Conservation (phyloP, 2,888 invertebrate genomes). For the Latheticus oryzae region DNA sequence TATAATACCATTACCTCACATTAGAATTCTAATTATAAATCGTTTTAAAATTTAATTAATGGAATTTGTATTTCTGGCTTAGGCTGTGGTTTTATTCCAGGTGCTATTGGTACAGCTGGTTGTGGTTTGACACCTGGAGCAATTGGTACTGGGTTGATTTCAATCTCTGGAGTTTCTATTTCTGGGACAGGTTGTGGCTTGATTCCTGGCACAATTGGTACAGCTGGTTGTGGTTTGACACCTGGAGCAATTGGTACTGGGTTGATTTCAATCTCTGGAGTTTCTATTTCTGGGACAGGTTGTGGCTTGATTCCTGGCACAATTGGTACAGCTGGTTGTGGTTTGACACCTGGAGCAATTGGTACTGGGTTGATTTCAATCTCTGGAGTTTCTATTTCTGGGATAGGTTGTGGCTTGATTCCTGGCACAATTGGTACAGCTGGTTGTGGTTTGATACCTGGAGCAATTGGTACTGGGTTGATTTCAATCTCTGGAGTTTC, state of each 20-base stretch:
- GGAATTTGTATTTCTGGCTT: background rate
- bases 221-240: slow-evolving; percentile 2
- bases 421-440: slow-evolving; percentile 7
- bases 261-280: slow-evolving; percentile 1
- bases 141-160: background rate
- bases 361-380: slow-evolving; percentile 6
- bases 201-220: slow-evolving; percentile 1
- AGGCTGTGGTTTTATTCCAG: slow-evolving; percentile 10
- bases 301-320: slow-evolving; percentile 11
- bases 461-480: slow-evolving; percentile 9
- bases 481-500: slow-evolving; percentile 9
- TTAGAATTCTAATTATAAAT: too few species aligned
- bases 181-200: slow-evolving; percentile 6
- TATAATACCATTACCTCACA: too few species aligned
- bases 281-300: slow-evolving; percentile 9
- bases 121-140: slow-evolving; percentile 1
- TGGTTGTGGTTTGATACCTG: slow-evolving; percentile 16
- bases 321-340: too few species aligned
- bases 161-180: slow-evolving; percentile 3
- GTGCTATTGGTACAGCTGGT: slow-evolving; percentile 5
- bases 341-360: too few species aligned
- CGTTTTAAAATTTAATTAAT: background rate
- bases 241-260: slow-evolving; percentile 3
- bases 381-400: slow-evolving; percentile 7
- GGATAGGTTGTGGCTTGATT: slow-evolving; percentile 8